Percentiles rank a stretch among this genome's conserved stretches.
phyloP scores from a whole-genome alignment of 2,888 invertebrate genomes.

The Drosophila nigricruria region DNA sequence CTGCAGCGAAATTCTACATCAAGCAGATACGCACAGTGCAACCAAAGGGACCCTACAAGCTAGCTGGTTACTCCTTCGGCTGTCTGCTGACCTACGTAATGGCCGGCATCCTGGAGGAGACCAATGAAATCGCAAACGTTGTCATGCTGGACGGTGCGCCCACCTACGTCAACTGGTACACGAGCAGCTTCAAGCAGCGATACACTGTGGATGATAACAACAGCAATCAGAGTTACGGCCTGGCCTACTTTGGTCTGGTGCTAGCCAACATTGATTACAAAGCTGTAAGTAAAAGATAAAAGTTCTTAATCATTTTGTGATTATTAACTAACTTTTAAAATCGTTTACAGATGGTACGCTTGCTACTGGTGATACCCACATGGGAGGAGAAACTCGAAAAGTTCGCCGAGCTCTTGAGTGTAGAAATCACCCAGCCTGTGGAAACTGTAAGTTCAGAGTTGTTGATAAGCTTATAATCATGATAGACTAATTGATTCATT shows the following conservation, averaged over 20 bases:
- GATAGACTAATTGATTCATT: background rate
- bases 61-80: conserved; percentile 98
- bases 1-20: conserved; percentile 91
- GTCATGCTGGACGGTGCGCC: conserved; percentile 96
- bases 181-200: conserved; percentile 87
- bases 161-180: conserved; percentile 91
- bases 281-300: conserved; percentile 86
- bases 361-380: conserved; percentile 82
- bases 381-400: conserved; percentile 85
- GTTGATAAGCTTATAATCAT: no score
- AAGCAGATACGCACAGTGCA: conserved; percentile 91
- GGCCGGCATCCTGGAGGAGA: conserved; percentile 92
- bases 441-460: conserved; percentile 77
- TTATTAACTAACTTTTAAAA: background rate
- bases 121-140: conserved; percentile 83
- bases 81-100: conserved; percentile 98
- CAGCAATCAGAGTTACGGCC: conserved; percentile 89
- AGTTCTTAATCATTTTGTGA: background rate
- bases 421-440: conserved; percentile 81
- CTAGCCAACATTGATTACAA: conserved; percentile 91
- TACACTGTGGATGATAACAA: conserved; percentile 85
- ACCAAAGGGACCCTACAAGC: conserved; percentile 92
- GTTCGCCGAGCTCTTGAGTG: conserved; percentile 86
- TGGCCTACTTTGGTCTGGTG: conserved; percentile 93
- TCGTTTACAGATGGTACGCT: conserved; percentile 78